A percentile compares a stretch with the other conserved stretches of the same genome.
Evolutionary conservation across 2,797 vertebrate genomes (phyloP).

Genomic region (Peromyscus attwateri): DNA sequence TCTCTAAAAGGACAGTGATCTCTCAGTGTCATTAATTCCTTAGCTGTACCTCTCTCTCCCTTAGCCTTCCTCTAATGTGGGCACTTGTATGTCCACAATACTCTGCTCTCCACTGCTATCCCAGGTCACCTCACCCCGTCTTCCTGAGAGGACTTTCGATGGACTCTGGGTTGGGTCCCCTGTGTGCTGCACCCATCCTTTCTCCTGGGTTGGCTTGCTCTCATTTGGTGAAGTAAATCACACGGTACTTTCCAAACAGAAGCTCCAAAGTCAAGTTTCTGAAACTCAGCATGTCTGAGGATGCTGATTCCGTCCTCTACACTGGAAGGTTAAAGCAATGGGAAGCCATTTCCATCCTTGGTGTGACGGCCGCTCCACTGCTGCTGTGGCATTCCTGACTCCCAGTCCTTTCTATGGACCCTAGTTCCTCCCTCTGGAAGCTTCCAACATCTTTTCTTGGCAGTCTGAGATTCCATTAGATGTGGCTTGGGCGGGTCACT

Average conservation of each 20-base stretch:
- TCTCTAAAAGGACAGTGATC: background rate
- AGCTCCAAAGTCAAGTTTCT: slow-evolving; percentile 9
- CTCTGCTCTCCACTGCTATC: background rate
- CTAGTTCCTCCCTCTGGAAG: background rate
- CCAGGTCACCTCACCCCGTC: background rate
- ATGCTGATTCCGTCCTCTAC: background rate
- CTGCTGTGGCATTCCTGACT: background rate
- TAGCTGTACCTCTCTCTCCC: background rate
- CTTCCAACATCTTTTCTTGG: background rate
- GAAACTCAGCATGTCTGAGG: background rate
- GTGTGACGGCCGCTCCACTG: background rate
- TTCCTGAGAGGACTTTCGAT: background rate
- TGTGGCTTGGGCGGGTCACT: background rate
- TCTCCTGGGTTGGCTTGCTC: slow-evolving; percentile 25
- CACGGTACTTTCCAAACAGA: background rate
- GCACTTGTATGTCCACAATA: background rate
- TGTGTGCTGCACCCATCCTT: background rate
- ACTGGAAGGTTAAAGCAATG: background rate
- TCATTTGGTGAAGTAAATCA: slow-evolving; percentile 6
- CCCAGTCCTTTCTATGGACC: background rate
- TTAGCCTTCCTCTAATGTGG: rapidly evolving
- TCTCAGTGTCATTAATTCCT: background rate
- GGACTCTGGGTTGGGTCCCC: background rate
- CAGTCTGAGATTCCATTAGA: background rate
- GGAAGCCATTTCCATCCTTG: background rate